Evolutionary conservation across 92 coral and sea anemone genomes (phyloP).

Genomic region (Nematostella vectensis): DNA sequence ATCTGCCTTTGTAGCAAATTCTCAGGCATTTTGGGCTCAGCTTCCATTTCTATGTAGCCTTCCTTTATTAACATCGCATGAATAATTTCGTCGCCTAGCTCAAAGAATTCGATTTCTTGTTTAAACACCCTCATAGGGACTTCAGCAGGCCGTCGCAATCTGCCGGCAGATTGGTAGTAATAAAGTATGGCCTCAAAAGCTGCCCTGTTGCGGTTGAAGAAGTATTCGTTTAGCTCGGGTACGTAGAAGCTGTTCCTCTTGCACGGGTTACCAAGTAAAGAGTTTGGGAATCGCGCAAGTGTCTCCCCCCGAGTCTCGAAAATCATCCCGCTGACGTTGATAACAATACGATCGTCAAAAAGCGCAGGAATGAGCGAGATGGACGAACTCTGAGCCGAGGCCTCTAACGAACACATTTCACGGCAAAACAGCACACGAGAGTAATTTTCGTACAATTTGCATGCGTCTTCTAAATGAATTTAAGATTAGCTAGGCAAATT

Average conservation of each 20-base stretch:
- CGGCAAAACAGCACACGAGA: too few relatives aligned
- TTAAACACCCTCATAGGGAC: slow-evolving; percentile 85
- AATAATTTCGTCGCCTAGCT: slow-evolving; percentile 81
- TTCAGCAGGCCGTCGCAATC: slow-evolving; percentile 80
- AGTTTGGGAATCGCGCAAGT: slow-evolving; percentile 75
- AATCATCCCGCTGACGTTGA: slow-evolving; percentile 93
- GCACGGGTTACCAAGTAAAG: slow-evolving; percentile 78
- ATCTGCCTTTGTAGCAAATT: slow-evolving; percentile 58
- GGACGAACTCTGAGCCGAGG: neutral
- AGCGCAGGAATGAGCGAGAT: slow-evolving; percentile 13
- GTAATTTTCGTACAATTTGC: too few relatives aligned
- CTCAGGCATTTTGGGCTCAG: slow-evolving; percentile 40
- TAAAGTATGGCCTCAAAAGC: slow-evolving; percentile 94
- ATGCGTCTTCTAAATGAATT: too few relatives aligned
- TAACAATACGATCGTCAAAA: slow-evolving; percentile 81
- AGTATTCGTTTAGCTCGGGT: slow-evolving; percentile 61
- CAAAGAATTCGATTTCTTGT: slow-evolving; percentile 88
- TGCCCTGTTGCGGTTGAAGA: slow-evolving; percentile 89
- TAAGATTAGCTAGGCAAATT: too few relatives aligned
- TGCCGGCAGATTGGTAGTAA: slow-evolving; percentile 88
- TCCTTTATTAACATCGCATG: slow-evolving; percentile 66
- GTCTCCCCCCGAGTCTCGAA: slow-evolving; percentile 87
- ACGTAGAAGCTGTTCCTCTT: slow-evolving; percentile 77
- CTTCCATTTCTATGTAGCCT: slow-evolving; percentile 62
- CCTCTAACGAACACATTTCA: slow-evolving; percentile 5